These are phyloP conservation scores for Crocuta crocuta DNA, from an alignment of 2,113 vertebrate species.

Conservation along the genomic window DNA sequence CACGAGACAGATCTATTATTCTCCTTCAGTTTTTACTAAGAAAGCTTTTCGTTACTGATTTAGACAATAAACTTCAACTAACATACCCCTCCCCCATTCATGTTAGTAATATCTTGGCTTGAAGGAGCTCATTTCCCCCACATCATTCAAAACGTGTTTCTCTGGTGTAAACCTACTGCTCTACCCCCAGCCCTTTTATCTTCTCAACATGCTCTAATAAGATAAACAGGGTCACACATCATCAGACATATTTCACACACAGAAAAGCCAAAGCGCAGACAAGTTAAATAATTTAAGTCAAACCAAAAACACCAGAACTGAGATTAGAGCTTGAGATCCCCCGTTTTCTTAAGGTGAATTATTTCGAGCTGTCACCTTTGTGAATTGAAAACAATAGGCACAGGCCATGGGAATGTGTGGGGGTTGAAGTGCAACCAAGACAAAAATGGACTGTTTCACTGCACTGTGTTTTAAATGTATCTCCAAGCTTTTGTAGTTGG, in stretches of 20 bases:
- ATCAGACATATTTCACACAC: conserved; percentile 9
- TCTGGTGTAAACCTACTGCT: not conserved
- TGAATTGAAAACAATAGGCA: not conserved
- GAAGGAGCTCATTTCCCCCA: not conserved
- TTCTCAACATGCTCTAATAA: not conserved
- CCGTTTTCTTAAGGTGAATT: not conserved
- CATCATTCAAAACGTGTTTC: not conserved
- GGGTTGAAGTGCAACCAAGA: not conserved
- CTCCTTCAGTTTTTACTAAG: conserved; percentile 47
- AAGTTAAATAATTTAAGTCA: conserved; percentile 19
- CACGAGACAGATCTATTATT: not conserved
- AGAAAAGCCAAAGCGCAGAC: not conserved
- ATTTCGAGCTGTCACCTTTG: not conserved
- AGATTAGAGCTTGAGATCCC: not conserved
- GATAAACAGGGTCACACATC: conserved; percentile 11
- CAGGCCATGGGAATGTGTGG: not conserved
- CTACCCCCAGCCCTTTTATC: not conserved
- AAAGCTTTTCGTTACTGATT: conserved; percentile 33
- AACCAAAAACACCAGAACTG: not conserved
- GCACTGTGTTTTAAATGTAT: not conserved
- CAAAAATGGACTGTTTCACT: not conserved
- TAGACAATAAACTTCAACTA: conserved; percentile 13
- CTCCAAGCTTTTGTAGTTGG: not conserved
- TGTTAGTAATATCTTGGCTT: conserved; percentile 41
- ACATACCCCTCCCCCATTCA: not conserved